Evolutionary conservation across 1,140 invertebrate species (phyloP).

Genomic region (Aphelinus atriplicis): DNA sequence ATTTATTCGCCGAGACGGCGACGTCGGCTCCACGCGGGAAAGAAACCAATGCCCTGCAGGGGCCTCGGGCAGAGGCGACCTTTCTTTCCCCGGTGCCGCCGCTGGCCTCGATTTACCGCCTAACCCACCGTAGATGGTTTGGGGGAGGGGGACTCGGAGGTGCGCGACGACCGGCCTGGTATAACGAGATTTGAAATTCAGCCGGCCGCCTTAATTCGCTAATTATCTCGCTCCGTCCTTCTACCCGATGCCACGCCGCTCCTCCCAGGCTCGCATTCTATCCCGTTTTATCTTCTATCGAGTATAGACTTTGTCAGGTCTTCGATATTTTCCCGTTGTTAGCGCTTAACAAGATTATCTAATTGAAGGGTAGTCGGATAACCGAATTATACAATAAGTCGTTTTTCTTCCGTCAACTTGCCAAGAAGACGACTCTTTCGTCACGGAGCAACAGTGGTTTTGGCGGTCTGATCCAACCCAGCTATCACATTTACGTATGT

Average conservation of each 20-base stretch:
- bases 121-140: not conserved
- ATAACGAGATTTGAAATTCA: constrained; percentile 51
- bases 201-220: constrained; percentile 51
- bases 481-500: too few relatives aligned
- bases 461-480: too few relatives aligned
- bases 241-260: not conserved
- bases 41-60: constrained; percentile 2
- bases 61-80: constrained; percentile 14
- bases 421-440: too few relatives aligned
- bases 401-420: too few relatives aligned
- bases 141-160: constrained; percentile 25
- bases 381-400: too few relatives aligned
- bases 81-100: not conserved
- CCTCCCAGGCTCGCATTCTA: too few relatives aligned
- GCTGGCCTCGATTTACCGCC: not conserved
- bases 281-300: too few relatives aligned
- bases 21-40: not conserved
- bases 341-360: too few relatives aligned
- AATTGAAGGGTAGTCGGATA: too few relatives aligned
- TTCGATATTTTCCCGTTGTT: too few relatives aligned
- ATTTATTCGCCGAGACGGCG: constrained; percentile 51
- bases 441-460: too few relatives aligned
- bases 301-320: too few relatives aligned
- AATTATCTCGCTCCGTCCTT: constrained; percentile 50
- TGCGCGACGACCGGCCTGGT: not conserved